Base-by-base conservation (phyloP, 2,888 invertebrate genomes). In the Lithosia quadra region DNA sequence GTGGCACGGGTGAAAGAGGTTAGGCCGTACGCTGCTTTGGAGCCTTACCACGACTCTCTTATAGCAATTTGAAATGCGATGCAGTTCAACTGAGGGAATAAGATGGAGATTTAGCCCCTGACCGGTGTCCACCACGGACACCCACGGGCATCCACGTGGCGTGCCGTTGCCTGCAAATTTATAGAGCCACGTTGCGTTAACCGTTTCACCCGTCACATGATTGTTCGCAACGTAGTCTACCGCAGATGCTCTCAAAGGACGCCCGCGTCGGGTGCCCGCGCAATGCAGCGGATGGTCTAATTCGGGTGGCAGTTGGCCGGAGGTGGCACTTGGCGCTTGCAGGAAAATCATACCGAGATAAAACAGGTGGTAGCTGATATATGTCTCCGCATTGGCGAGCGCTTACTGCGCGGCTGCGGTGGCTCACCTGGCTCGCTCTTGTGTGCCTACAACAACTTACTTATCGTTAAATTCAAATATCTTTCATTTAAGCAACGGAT, bases 361-460 rank as follows among this genome's bases (percentile, higher is more conserved):
- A 92, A 92, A 89, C 92, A 93, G 91, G 92, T 92, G 92, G 82
- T 84, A 82, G 86, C 80, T 91, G 88, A 92, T 89, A 91, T 93
- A 93, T 91, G 85, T 86, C 80, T 80, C 91, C 86, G 92, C 92
- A 92, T 89, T 91, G 92, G 89, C 91, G 88, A 82, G 80, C 85
- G 80, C 85, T n/a, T n/a, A n/a, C n/a, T n/a, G 78, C 81, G 76
- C 83, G 70, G n/a, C 83, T 89, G 90, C 91, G 90, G 87, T 87
- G 81, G 69, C 76, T 75, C 75, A 71, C 72, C 79, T 73, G 74
- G 61, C 74, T 71, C 76, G 64, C 67, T 57, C 58, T 66, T 69
- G 71, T 68, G 65, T 73, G 73, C 73, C 28, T 28, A 68, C 75
- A 67, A 57, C 67, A 71, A 79, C 72, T 69, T 73, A 79, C 73